phyloP scores from a whole-genome alignment of 2,888 invertebrate species.

The Parascotia fuliginaria region DNA sequence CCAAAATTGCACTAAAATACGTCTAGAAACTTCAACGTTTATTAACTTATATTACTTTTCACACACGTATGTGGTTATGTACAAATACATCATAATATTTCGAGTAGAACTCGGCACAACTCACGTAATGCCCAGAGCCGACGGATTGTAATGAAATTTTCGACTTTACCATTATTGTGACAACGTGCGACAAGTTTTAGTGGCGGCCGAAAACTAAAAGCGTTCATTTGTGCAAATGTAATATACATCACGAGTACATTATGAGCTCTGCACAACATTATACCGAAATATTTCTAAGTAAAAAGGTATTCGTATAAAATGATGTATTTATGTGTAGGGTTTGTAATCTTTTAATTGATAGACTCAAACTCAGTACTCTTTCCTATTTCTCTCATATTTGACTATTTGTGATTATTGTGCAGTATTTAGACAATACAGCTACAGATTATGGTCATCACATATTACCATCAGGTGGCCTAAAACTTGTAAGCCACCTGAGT shows the following conservation, averaged over 20 bases:
- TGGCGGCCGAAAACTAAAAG: slow-evolving; percentile 17
- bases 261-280: background rate
- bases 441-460: too few species aligned
- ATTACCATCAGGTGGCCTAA: too few species aligned
- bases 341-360: too few species aligned
- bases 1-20: background rate
- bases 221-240: slow-evolving; percentile 16
- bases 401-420: too few species aligned
- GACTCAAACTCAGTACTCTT: too few species aligned
- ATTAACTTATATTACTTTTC: background rate
- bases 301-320: too few species aligned
- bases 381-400: too few species aligned
- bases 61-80: background rate
- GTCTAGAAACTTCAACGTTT: background rate
- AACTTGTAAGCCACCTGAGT: too few species aligned
- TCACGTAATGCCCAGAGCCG: slow-evolving; percentile 15
- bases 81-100: slow-evolving; percentile 19
- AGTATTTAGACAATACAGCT: too few species aligned
- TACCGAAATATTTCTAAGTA: too few species aligned
- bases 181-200: slow-evolving; percentile 21
- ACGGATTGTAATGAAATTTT: slow-evolving; percentile 35
- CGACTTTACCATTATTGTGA: slow-evolving; percentile 29
- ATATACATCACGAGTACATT: background rate
- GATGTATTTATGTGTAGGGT: too few species aligned
- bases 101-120: slow-evolving; percentile 15